Evolutionary conservation across 2,113 vertebrate genomes (phyloP), one percentile per base, ranked within the genome.

Genomic region (Esox niger): DNA sequence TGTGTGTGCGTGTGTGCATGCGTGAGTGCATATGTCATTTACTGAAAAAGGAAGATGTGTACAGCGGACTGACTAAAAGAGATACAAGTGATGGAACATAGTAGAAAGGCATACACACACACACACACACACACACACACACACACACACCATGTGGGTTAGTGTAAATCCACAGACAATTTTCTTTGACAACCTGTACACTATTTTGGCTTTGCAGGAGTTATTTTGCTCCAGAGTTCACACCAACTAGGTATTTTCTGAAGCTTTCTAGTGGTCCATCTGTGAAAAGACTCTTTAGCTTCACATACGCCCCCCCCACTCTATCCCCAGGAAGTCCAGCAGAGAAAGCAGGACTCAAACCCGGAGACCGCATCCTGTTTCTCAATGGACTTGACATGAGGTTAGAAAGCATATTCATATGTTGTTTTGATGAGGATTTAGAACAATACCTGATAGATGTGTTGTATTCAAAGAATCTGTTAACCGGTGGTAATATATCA

Each of bases 371-470:
- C 5, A 96, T 99, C 78, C 90, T 98, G 21, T 98, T 98, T 85
- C 95, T 99, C 75, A 99, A 99, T 0, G 97, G 97, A 27, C 88
- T 99, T 82, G 97, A 99, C 84, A 98, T 99, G 97, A 98, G 97
- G 97, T 98, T 75, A 82, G 92, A 38, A 10, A 43, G 23, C 54
- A 26, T 60, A n/a, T n/a, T n/a, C n/a, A n/a, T n/a, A n/a, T n/a
- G n/a, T n/a, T n/a, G 25, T 21, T 52, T 6, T 27, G 17, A n/a
- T 23, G 23, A 21, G 58, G 9, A 56, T 38, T 49, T 46, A 17
- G 10, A n/a, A n/a, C n/a, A n/a, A n/a, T 38, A 38, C 13, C 38
- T 43, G 38, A 43, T 15, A 43, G 38, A 10, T 43, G 38, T 43
- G 38, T 43, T 43, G 38, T 43, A 43, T 43, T 43, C 11, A 43